Evolutionary conservation across 1,140 invertebrate species (phyloP).

Genomic region (Gyrodactylus salaris): DNA sequence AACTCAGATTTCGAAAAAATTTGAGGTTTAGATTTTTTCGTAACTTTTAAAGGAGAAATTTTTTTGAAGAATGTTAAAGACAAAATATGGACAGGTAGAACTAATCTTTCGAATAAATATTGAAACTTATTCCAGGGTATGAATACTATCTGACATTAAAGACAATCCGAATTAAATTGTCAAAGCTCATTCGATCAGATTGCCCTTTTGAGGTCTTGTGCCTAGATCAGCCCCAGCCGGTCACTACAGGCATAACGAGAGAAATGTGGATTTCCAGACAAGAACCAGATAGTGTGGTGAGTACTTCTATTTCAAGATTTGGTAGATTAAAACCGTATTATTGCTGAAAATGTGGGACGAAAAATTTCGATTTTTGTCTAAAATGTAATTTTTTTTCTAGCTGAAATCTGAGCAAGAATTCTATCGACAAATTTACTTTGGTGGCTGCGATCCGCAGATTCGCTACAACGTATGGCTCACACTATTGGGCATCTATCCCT

Average conservation of each 20-base stretch:
- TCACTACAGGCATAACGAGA: neutral
- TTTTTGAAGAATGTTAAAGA: no score
- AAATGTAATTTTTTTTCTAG: neutral
- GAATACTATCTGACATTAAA: neutral
- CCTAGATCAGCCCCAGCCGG: neutral
- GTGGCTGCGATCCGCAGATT: neutral
- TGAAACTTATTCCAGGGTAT: no score
- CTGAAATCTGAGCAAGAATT: neutral
- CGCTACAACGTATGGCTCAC: neutral
- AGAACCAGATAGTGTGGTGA: neutral
- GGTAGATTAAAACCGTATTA: no score
- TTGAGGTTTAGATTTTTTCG: no score
- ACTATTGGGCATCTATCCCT: slow-evolving; percentile 1
- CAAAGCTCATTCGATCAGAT: neutral
- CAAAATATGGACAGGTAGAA: no score
- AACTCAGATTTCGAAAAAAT: no score
- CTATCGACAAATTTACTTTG: neutral
- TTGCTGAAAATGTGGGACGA: no score
- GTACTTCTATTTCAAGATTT: no score
- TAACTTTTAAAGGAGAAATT: no score
- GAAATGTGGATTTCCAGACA: neutral
- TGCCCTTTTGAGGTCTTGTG: neutral
- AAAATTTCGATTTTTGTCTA: no score
- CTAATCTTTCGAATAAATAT: no score
- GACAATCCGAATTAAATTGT: neutral